Conservation (phyloP, 35 echinoderm and acorn worm genomes). For the Patiria miniata region DNA sequence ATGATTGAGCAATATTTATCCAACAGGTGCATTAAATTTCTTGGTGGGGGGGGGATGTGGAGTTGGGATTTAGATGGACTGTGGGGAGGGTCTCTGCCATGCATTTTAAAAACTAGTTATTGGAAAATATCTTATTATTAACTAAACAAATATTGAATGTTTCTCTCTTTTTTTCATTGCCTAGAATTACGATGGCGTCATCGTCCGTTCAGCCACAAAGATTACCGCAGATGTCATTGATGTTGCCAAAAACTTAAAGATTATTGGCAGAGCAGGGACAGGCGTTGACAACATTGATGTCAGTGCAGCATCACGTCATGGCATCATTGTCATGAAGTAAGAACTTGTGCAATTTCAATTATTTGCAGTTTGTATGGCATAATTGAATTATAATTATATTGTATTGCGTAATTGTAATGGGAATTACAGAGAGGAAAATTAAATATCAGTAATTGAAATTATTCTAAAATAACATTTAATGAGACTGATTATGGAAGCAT, state of each 20-base stretch:
- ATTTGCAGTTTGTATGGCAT: not conserved
- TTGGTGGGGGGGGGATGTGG: too few species aligned
- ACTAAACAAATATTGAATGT: not conserved
- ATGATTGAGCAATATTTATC: too few species aligned
- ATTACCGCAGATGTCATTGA: conserved; percentile 93
- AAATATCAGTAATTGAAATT: too few species aligned
- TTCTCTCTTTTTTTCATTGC: not conserved
- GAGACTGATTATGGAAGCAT: too few species aligned
- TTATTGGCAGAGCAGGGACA: conserved; percentile 94
- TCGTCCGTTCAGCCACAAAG: conserved; percentile 94
- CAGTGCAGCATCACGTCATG: conserved; percentile 77
- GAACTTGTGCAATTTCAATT: conserved; percentile 1
- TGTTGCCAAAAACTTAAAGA: conserved; percentile 84
- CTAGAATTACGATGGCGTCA: conserved; percentile 92
- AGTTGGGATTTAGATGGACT: too few species aligned
- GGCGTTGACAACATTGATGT: conserved; percentile 99
- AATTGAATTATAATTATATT: not conserved
- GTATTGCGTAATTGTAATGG: not conserved
- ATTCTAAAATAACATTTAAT: too few species aligned
- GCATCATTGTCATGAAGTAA: conserved; percentile 98
- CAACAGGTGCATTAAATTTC: too few species aligned
- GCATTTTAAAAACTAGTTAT: too few species aligned
- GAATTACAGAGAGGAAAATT: too few species aligned
- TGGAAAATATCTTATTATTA: too few species aligned
- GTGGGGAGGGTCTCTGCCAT: too few species aligned